Evolutionary conservation across 2,888 invertebrate species (phyloP), one percentile per base, ranked within the genome.

Genomic region (Osmoderma eremita): DNA sequence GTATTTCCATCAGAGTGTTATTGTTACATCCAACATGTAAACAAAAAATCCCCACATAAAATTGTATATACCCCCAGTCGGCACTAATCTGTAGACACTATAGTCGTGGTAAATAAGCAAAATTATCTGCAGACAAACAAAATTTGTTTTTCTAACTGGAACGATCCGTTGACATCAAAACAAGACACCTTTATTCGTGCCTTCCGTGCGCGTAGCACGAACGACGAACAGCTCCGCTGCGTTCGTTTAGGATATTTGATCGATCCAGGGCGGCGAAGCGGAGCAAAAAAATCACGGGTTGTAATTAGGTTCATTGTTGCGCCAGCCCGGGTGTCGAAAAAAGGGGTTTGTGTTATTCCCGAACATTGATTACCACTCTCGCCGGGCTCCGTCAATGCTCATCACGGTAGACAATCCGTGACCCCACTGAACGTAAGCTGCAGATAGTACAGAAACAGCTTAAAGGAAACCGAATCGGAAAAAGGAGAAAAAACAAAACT

Each of bases 291-390:
- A 56, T 56, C 54, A 56, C 54, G 54, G 39, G 54, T 1, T 10
- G 41, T 56, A 56, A 56, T 56, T 56, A 56, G 54, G 54, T 56
- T 56, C 20, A 56, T 56, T 56, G 54, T 56, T 56, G 41, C 54
- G 54, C 39, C 41, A 39, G 6, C 13, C 2, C 39, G 20, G 54
- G 39, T 20, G 39, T 56, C 13, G 54, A 56, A 56, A 56, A 56
- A 56, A 41, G 22, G 54, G 54, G 39, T 56, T 41, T 56, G 54
- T 39, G 54, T 56, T 56, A 56, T 56, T 56, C 30, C 41, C 8
- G 38, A 22, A 20, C 17, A 17, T 42, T 42, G 30, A 30, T 17
- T 42, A 42, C 42, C 17, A 5, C 5, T 15, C 17, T 1, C 2
- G 6, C 12, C 12, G 36, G 41, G 12, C 15, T 8, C 36, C 17